Evolutionary conservation across 1,140 invertebrate species (phyloP).

Genomic region (Saxidomus purpurata): DNA sequence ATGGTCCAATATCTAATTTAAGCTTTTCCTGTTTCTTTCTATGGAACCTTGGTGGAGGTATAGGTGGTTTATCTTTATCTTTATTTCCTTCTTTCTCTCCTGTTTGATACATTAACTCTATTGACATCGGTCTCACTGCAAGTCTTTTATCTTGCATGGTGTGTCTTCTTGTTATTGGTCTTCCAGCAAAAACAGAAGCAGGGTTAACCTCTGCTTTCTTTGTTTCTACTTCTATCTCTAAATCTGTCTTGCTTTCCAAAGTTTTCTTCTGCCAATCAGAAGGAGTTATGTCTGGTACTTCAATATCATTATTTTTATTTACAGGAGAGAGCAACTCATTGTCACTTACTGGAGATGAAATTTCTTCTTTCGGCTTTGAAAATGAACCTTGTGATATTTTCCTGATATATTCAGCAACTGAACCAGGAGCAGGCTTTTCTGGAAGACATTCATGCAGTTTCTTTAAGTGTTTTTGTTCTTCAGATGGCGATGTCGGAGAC

Average conservation of each 20-base stretch:
- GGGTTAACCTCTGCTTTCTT: slow-evolving; percentile 33
- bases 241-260: neutral
- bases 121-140: slow-evolving; percentile 45
- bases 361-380: neutral
- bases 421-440: slow-evolving; percentile 37
- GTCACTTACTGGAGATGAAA: neutral
- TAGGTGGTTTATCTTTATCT: neutral
- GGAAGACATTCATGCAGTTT: slow-evolving; percentile 52
- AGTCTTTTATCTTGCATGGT: slow-evolving; percentile 27
- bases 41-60: neutral
- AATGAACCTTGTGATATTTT: slow-evolving; percentile 39
- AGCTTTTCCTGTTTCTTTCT: slow-evolving; percentile 20
- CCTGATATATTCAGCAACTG: slow-evolving; percentile 57
- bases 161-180: slow-evolving; percentile 22
- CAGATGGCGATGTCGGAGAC: slow-evolving; percentile 30
- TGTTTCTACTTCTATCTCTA: neutral
- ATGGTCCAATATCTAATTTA: slow-evolving; percentile 34
- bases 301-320: neutral
- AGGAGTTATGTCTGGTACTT: neutral
- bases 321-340: neutral
- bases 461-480: slow-evolving; percentile 53
- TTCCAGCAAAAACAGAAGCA: slow-evolving; percentile 37
- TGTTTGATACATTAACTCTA: slow-evolving; percentile 12
- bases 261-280: neutral
- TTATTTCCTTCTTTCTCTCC: neutral